Base-by-base conservation (phyloP, 2,113 vertebrate species). In the Murina feae region DNA sequence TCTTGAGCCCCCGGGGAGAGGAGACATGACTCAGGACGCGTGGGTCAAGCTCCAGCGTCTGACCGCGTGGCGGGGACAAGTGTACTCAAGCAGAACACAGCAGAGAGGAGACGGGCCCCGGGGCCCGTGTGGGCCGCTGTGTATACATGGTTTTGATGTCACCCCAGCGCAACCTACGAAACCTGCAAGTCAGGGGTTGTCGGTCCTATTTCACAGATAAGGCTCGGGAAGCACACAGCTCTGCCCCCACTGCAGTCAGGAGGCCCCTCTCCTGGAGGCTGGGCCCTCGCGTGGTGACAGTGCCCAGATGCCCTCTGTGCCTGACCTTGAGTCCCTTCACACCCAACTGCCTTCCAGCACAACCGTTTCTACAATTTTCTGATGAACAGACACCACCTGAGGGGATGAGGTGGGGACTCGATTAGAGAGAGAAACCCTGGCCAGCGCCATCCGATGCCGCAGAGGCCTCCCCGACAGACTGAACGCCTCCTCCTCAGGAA, bases 131-230 rank as follows among this genome's bases (percentile, higher is more conserved):
- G 9, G 20, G 3, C 65, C 32, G 1, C 68, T 1, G 8, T 47
- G 16, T 39, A 44, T 20, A 51, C 84, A 49, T 2, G 30, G 66
- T 87, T 88, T 44, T 63, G 6, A 25, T 10, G 20, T 51, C 30
- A 23, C 32, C 37, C 58, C n/a, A 63, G 37, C 44, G 79, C 42
- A 51, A 32, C 16, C 58, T 42, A 42, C 58, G 11, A 79, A 51
- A 37, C 9, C 44, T 63, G 32, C 58, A 18, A 51, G 44, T n/a
- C n/a, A 35, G 72, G 53, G 6, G 51, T 69, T 6, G 4, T 0
- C 37, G 53, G 53, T 69, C 47, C 87, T 88, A 37, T 60, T 75
- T 78, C 42, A 80, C 37, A 89, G 93, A 71, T 83, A 49, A 89
- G 90, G 71, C 42, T 39, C 16, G 0, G 55, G 65, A n/a, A 55